Base-by-base conservation (phyloP, 2,888 invertebrate genomes). In the Periphyllus acericola region DNA sequence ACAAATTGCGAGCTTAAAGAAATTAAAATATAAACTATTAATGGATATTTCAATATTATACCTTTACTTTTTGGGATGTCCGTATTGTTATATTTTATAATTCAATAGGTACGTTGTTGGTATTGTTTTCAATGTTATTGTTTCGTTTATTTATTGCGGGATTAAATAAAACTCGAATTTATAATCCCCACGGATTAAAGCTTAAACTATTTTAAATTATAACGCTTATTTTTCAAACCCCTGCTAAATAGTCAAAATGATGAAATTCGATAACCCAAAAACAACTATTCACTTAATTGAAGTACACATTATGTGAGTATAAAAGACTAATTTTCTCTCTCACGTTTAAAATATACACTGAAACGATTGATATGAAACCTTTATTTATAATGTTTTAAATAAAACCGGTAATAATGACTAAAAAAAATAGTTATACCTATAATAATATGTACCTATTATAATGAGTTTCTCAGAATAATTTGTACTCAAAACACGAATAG, bases 101-200 rank as follows among this genome's bases (percentile, higher is more conserved):
- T 40, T 40, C 5, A n/a, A 80, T 68, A 36, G 0, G 40, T 40
- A 11, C 46, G 68, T 68, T 46, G 14, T 46, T 81, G 32, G 60
- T 60, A 60, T 60, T 25, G 25, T 60, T 60, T 60, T 19, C 5
- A 60, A 68, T 71, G 71, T 81, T 81, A 71, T 46, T 32, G 71
- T 32, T 68, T 81, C 46, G 11, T 25, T 46, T 80, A 80, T 52
- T 80, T 46, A 46, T 40, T 46, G 32, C 32, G 14, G 46, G 46
- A 81, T 71, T 81, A 66, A 36, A 46, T 81, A 29, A 25, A 81
- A 46, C 68, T 71, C 25, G 60, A 60, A 60, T 60, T 60, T 19
- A 60, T 60, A 60, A 60, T 60, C 60, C 60, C 1, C 25, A 21
- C 60, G 21, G 3, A 60, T 21, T 25, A 9, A 60, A n/a, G 8